A percentile compares a stretch with the other conserved stretches of the same genome.
These are phyloP conservation scores for Acrobasis repandana DNA, from an alignment of 2,888 invertebrate species.

Conservation along the genomic window DNA sequence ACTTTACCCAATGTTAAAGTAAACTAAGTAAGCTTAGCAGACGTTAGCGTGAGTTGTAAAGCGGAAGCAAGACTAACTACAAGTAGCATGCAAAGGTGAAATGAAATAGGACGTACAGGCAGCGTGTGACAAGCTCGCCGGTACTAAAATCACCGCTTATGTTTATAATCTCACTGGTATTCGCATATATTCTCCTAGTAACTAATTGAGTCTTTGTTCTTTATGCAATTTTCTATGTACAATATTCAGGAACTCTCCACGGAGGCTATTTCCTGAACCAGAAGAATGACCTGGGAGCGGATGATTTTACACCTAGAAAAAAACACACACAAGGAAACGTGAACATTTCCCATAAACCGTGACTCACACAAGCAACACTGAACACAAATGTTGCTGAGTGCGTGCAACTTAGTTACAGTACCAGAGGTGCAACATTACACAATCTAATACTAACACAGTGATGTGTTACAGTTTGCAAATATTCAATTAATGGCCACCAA, in stretches of 20 bases:
- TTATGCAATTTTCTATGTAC: slow-evolving; percentile 74
- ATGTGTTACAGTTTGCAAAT: background rate
- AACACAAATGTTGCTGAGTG: slow-evolving; percentile 32
- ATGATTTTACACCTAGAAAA: slow-evolving; percentile 82
- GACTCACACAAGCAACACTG: slow-evolving; percentile 24
- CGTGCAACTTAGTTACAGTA: slow-evolving; percentile 33
- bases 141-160: slow-evolving; percentile 80
- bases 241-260: slow-evolving; percentile 74
- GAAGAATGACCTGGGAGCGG: slow-evolving; percentile 82
- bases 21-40: slow-evolving; percentile 17
- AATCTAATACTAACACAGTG: background rate
- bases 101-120: slow-evolving; percentile 73
- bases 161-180: slow-evolving; percentile 82
- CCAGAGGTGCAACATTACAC: slow-evolving; percentile 33
- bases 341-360: slow-evolving; percentile 63
- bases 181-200: slow-evolving; percentile 71
- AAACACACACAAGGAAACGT: slow-evolving; percentile 73
- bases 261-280: slow-evolving; percentile 81
- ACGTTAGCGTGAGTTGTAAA: slow-evolving; percentile 33
- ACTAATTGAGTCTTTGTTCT: slow-evolving; percentile 82
- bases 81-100: slow-evolving; percentile 55
- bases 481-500: slow-evolving; percentile 7
- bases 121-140: slow-evolving; percentile 72
- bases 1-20: background rate
- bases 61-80: slow-evolving; percentile 38